A percentile compares a stretch with the other conserved stretches of the same genome.
Conservation (phyloP, 64 coral and sea anemone genomes). For the Porites lutea region DNA sequence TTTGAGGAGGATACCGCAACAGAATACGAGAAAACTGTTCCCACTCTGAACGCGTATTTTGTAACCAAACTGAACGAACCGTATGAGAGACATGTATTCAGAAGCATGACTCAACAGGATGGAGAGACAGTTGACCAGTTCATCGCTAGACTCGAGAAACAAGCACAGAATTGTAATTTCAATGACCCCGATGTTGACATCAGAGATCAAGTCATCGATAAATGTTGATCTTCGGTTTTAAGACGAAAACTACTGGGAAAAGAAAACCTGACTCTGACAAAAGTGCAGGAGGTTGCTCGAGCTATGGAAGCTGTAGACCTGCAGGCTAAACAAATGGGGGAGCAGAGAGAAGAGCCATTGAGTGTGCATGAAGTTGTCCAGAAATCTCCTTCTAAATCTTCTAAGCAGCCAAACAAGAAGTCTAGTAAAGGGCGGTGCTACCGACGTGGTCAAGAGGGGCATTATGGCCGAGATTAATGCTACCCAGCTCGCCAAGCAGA, state of each 20-base stretch:
- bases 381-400: too few species aligned
- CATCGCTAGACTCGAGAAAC: constrained; percentile 3
- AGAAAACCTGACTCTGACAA: constrained; percentile 12
- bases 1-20: neutral
- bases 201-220: constrained; percentile 78
- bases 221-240: constrained; percentile 39
- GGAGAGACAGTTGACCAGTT: constrained; percentile 62
- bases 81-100: constrained; percentile 41
- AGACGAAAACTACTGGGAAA: constrained; percentile 53
- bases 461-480: constrained; percentile 53
- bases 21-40: neutral
- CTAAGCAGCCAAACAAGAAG: constrained; percentile 1
- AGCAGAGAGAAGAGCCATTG: neutral
- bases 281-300: constrained; percentile 55
- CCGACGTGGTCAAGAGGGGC: constrained; percentile 50
- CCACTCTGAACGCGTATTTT: neutral
- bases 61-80: neutral
- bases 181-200: constrained; percentile 31
- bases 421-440: constrained; percentile 20
- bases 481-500: constrained; percentile 33
- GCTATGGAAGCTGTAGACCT: neutral
- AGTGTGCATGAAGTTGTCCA: too few species aligned
- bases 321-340: neutral
- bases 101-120: constrained; percentile 42
- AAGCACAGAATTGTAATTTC: neutral